Evolutionary conservation across 2,888 invertebrate species (phyloP).

Genomic region (Thymelicus sylvestris): DNA sequence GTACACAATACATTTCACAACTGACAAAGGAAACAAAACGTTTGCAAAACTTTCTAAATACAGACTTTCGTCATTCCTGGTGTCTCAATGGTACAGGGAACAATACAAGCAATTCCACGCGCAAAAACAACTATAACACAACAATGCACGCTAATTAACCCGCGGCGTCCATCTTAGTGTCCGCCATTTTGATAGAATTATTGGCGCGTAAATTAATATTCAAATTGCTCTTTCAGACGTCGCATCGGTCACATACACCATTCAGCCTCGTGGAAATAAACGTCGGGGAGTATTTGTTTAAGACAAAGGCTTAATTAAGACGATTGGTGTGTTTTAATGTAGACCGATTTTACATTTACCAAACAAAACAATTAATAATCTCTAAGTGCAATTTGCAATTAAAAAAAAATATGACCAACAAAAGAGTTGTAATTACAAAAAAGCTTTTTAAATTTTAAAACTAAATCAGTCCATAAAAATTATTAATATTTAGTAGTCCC

Average conservation of each 20-base stretch:
- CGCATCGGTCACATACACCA: slow-evolving; percentile 66
- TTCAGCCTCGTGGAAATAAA: slow-evolving; percentile 57
- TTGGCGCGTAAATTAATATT: slow-evolving; percentile 69
- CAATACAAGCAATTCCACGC: slow-evolving; percentile 51
- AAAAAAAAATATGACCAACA: too few species aligned
- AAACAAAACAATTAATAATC: neutral
- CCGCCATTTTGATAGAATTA: slow-evolving; percentile 69
- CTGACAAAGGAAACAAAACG: slow-evolving; percentile 8
- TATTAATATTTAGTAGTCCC: neutral
- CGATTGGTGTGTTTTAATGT: neutral
- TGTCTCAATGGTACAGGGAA: slow-evolving; percentile 43
- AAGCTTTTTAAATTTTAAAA: neutral
- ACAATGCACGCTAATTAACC: slow-evolving; percentile 70
- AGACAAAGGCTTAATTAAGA: slow-evolving; percentile 38
- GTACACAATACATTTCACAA: slow-evolving; percentile 9
- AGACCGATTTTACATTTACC: neutral
- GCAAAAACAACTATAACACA: slow-evolving; percentile 58
- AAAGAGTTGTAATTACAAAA: too few species aligned
- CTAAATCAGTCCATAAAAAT: neutral
- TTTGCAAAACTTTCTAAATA: slow-evolving; percentile 49
- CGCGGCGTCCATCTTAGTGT: slow-evolving; percentile 51
- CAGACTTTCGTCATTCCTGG: slow-evolving; percentile 47
- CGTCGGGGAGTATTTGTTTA: slow-evolving; percentile 45
- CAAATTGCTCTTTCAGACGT: slow-evolving; percentile 77
- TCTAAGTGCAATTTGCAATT: too few species aligned